phyloP scores from a whole-genome alignment of 2,888 invertebrate species.

The Anticlea derivata region DNA sequence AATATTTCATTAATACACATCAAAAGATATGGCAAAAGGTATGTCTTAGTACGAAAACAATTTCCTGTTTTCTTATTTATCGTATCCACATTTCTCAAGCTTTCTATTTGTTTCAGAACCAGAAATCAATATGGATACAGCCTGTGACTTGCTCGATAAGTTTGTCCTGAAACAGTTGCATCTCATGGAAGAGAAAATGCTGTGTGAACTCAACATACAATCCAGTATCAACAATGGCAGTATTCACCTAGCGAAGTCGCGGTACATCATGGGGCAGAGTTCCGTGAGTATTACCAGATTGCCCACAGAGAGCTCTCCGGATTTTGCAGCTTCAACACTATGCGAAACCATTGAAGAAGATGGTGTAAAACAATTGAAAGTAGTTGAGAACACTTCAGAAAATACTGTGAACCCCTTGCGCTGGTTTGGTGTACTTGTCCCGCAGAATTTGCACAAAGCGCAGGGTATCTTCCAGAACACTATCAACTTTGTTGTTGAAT shows the following conservation, averaged over 20 bases:
- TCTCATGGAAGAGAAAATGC: slow-evolving; percentile 89
- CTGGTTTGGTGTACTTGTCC: slow-evolving; percentile 95
- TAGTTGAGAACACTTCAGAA: slow-evolving; percentile 56
- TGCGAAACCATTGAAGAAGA: slow-evolving; percentile 68
- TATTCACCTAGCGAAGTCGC: slow-evolving; percentile 88
- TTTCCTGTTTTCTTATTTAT: too few relatives aligned
- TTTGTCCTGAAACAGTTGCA: slow-evolving; percentile 87
- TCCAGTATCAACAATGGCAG: slow-evolving; percentile 87
- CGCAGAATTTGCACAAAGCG: slow-evolving; percentile 89
- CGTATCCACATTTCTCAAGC: too few relatives aligned
- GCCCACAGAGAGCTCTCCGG: slow-evolving; percentile 85
- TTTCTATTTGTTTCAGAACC: slow-evolving; percentile 24
- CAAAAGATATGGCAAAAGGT: too few relatives aligned
- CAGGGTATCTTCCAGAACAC: slow-evolving; percentile 89
- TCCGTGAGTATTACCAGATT: slow-evolving; percentile 88
- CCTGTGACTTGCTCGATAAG: slow-evolving; percentile 86
- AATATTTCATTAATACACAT: too few relatives aligned
- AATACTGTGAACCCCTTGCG: slow-evolving; percentile 86
- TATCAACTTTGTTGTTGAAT: slow-evolving; percentile 86
- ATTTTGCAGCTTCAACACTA: slow-evolving; percentile 66
- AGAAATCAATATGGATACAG: slow-evolving; percentile 49
- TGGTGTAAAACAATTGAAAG: slow-evolving; percentile 68
- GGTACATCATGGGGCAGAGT: slow-evolving; percentile 91
- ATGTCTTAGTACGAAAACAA: too few relatives aligned
- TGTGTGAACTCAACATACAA: slow-evolving; percentile 87